Conservation (phyloP, 1,140 invertebrate genomes). For the Lepidurus arcticus region DNA sequence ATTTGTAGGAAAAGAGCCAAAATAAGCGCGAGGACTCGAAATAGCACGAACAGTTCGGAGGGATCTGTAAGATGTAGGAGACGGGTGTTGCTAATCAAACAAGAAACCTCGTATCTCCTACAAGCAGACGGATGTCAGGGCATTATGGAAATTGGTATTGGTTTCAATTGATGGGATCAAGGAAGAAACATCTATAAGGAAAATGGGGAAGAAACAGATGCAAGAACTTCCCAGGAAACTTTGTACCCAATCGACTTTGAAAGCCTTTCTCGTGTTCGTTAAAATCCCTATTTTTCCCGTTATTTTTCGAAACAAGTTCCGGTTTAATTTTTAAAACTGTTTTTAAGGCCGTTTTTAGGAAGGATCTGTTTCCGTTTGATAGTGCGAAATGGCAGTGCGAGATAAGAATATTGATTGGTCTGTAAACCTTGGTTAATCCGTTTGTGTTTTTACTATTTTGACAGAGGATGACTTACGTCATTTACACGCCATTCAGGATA, state of each 20-base stretch:
- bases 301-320: too few relatives aligned
- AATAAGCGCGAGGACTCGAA: not conserved
- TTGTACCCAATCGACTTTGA: too few relatives aligned
- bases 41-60: not conserved
- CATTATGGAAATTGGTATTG: slow-evolving; percentile 1
- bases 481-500: slow-evolving; percentile 65
- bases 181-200: slow-evolving; percentile 20
- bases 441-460: slow-evolving; percentile 37
- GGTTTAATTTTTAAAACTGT: too few relatives aligned
- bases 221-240: too few relatives aligned
- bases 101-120: not conserved
- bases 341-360: not conserved
- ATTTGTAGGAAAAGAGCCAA: not conserved
- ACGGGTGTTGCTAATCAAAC: not conserved
- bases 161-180: not conserved
- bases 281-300: too few relatives aligned
- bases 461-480: slow-evolving; percentile 68
- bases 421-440: not conserved
- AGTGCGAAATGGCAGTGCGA: not conserved
- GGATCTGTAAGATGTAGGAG: too few relatives aligned
- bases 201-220: not conserved
- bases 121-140: not conserved
- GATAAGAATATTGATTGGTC: not conserved
- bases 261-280: too few relatives aligned
- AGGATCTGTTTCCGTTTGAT: not conserved